These are phyloP conservation scores for Scortum barcoo DNA, from an alignment of 2,113 vertebrate genomes.

Conservation along the genomic window DNA sequence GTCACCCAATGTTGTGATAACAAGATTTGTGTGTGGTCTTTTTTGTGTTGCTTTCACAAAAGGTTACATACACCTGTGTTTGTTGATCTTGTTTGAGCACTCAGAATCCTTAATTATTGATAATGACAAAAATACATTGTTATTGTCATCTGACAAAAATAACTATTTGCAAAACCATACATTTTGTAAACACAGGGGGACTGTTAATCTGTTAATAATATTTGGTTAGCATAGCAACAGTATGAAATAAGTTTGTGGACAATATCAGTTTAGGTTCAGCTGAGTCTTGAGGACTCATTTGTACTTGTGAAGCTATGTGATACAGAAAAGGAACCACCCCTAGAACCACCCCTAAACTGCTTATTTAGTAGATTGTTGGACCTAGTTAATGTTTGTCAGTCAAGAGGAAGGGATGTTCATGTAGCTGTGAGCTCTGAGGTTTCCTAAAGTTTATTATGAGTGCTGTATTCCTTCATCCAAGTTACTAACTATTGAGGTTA, in stretches of 20 bases:
- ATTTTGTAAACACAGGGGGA: not conserved
- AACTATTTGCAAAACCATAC: not conserved
- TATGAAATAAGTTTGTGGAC: too few relatives aligned
- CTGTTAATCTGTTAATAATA: not conserved
- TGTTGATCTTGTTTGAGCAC: not conserved
- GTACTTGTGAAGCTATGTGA: not conserved
- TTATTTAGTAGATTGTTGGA: too few relatives aligned
- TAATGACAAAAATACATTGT: not conserved
- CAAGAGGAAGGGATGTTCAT: too few relatives aligned
- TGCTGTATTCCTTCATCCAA: too few relatives aligned
- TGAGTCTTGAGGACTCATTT: not conserved
- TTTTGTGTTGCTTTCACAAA: constrained; percentile 5
- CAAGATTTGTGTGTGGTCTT: constrained; percentile 19
- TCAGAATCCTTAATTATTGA: not conserved
- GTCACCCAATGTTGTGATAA: constrained; percentile 72
- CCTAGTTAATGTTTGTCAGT: too few relatives aligned
- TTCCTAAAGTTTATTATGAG: too few relatives aligned
- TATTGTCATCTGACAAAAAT: not conserved
- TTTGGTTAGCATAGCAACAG: not conserved
- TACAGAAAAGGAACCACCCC: not conserved
- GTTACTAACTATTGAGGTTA: too few relatives aligned
- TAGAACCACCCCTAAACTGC: not conserved
- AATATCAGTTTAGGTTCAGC: not conserved
- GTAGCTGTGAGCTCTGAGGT: not conserved
- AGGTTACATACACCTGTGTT: not conserved